These are phyloP conservation scores for Todus mexicanus DNA, from an alignment of 2,797 vertebrate species.

Conservation along the genomic window DNA sequence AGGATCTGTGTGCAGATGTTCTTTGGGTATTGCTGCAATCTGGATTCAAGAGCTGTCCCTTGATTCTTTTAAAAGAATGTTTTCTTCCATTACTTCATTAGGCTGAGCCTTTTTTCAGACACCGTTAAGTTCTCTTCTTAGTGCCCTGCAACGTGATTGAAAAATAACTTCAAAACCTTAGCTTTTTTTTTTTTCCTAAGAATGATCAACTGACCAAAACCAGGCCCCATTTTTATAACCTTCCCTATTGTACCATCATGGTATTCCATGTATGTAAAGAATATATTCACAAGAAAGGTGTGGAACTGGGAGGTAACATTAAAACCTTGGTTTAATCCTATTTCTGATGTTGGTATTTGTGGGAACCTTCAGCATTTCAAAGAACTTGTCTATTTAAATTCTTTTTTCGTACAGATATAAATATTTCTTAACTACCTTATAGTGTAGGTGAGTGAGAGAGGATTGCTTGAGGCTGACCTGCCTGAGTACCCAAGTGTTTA, in stretches of 20 bases:
- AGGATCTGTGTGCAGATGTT: slow-evolving; percentile 15
- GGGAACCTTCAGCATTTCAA: background rate
- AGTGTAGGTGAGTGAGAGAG: background rate
- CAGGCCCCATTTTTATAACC: background rate
- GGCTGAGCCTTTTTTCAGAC: background rate
- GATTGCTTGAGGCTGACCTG: background rate
- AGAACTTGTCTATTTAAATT: background rate
- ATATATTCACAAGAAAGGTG: background rate
- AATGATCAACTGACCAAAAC: background rate
- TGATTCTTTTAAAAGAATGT: background rate
- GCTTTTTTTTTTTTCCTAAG: background rate
- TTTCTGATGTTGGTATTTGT: background rate
- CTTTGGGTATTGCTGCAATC: background rate
- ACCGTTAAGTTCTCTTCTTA: background rate
- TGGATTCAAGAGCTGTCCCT: background rate
- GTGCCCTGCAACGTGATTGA: background rate
- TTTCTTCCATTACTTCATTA: background rate
- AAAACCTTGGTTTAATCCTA: background rate
- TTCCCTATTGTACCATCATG: background rate
- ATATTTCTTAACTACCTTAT: background rate
- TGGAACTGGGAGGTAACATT: background rate
- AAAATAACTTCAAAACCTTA: background rate
- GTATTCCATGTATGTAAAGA: background rate
- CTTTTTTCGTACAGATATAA: background rate
- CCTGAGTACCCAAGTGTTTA: background rate